Evolutionary conservation across 2,888 invertebrate species (phyloP).

Genomic region (Salpingus planirostris): DNA sequence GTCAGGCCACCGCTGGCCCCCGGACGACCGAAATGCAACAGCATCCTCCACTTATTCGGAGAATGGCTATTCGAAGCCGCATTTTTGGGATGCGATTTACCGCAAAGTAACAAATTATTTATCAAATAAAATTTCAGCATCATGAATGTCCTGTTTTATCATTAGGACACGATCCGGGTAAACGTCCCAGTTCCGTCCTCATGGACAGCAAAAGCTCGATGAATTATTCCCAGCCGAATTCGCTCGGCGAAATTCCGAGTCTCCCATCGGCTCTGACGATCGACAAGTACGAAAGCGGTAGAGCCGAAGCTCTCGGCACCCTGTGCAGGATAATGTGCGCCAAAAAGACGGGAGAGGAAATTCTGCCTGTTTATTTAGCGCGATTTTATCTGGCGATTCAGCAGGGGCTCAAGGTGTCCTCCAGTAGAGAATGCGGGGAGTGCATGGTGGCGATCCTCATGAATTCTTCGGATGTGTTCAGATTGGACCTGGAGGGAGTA

Average conservation of each 20-base stretch:
- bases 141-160: slow-evolving; percentile 29
- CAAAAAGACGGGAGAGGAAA: slow-evolving; percentile 89
- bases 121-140: too few relatives aligned
- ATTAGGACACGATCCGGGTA: slow-evolving; percentile 40
- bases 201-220: slow-evolving; percentile 51
- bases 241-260: slow-evolving; percentile 57
- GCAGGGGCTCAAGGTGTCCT: slow-evolving; percentile 58
- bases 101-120: slow-evolving; percentile 39
- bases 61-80: slow-evolving; percentile 96
- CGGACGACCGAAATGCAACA: slow-evolving; percentile 84
- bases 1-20: slow-evolving; percentile 53
- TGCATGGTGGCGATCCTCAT: slow-evolving; percentile 81
- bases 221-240: slow-evolving; percentile 55
- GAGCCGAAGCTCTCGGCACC: slow-evolving; percentile 92
- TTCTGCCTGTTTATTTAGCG: slow-evolving; percentile 86
- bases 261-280: slow-evolving; percentile 62
- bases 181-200: slow-evolving; percentile 58
- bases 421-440: slow-evolving; percentile 55
- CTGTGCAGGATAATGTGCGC: slow-evolving; percentile 93
- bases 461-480: slow-evolving; percentile 80
- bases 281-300: slow-evolving; percentile 72
- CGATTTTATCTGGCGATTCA: slow-evolving; percentile 87
- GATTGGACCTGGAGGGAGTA: slow-evolving; percentile 85
- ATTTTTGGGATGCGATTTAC: slow-evolving; percentile 68
- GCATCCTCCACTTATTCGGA: slow-evolving; percentile 89